These are phyloP conservation scores for Clamator glandarius DNA, from an alignment of 2,797 vertebrate genomes.

Conservation along the genomic window DNA sequence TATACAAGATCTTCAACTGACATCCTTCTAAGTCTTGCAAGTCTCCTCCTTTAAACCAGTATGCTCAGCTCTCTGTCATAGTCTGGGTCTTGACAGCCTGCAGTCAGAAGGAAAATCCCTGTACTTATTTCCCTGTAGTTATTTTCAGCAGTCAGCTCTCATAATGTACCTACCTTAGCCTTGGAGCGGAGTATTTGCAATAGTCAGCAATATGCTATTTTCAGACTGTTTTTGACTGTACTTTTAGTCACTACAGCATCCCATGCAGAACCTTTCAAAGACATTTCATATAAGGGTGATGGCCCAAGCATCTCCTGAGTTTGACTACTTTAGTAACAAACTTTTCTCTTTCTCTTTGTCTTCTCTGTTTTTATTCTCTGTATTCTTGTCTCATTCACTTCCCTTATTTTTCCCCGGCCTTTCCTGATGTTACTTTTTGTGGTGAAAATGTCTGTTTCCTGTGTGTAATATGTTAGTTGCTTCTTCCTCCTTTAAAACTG, in stretches of 20 bases:
- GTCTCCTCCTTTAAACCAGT: not conserved
- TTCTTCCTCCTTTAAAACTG: slow-evolving; percentile 42
- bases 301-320: not conserved
- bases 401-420: slow-evolving; percentile 14
- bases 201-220: not conserved
- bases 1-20: not conserved
- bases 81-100: not conserved
- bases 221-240: not conserved
- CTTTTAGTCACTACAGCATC: not conserved
- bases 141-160: not conserved
- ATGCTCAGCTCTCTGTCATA: not conserved
- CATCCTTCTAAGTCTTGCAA: not conserved
- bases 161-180: not conserved
- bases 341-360: slow-evolving; percentile 49
- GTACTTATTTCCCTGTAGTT: too few relatives aligned
- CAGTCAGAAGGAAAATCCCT: not conserved
- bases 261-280: not conserved
- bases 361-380: slow-evolving; percentile 26
- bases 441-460: slow-evolving; percentile 43
- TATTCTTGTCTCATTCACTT: not conserved
- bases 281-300: not conserved
- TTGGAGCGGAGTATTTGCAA: not conserved
- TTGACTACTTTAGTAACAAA: slow-evolving; percentile 20
- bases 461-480: slow-evolving; percentile 60
- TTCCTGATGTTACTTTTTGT: slow-evolving; percentile 14